Conservation (phyloP, 2,888 invertebrate species). For the Heliconius cydno region DNA sequence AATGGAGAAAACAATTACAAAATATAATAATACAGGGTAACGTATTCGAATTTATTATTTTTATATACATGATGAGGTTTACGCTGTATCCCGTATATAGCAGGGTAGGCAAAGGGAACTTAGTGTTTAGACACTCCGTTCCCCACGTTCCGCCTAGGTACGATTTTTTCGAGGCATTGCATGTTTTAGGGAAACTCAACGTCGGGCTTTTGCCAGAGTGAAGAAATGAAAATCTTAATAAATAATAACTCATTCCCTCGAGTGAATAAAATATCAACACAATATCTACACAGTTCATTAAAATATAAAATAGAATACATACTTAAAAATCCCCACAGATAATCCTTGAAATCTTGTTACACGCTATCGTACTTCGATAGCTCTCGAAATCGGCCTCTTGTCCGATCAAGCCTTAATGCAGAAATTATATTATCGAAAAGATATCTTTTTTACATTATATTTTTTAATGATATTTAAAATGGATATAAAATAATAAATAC, state of each 20-base stretch:
- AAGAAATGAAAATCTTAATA: too few species aligned
- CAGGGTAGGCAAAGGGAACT: too few species aligned
- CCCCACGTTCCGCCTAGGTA: too few species aligned
- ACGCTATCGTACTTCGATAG: slow-evolving; percentile 3
- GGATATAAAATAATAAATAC: not conserved
- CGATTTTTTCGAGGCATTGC: too few species aligned
- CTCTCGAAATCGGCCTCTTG: slow-evolving; percentile 18
- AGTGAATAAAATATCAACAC: not conserved
- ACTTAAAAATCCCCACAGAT: slow-evolving; percentile 14
- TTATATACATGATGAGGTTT: not conserved
- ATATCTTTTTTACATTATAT: not conserved
- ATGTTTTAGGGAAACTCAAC: too few species aligned
- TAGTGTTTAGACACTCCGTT: too few species aligned
- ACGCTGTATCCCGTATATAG: too few species aligned
- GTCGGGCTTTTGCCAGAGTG: too few species aligned
- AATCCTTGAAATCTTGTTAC: slow-evolving; percentile 23
- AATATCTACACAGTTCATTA: not conserved
- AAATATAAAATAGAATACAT: not conserved
- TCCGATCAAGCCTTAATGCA: slow-evolving; percentile 12
- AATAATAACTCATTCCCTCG: too few species aligned
- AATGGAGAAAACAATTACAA: not conserved
- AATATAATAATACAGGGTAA: too few species aligned
- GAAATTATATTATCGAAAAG: not conserved
- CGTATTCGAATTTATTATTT: not conserved
- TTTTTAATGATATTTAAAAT: not conserved